Evolutionary conservation across 2,797 vertebrate species (phyloP).

Genomic region (Ciconia nigra): DNA sequence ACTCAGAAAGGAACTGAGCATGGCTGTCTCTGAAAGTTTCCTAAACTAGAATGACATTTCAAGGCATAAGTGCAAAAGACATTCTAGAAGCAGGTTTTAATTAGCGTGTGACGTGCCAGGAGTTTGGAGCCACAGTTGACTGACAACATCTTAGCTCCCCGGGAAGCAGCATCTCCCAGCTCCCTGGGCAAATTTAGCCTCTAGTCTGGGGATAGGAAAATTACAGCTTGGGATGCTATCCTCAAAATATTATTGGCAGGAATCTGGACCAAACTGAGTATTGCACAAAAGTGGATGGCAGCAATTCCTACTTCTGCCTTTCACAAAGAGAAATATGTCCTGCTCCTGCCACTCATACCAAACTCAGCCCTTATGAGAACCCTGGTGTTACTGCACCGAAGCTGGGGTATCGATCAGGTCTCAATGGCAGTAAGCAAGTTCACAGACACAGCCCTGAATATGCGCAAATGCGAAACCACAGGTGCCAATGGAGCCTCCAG

Average conservation of each 20-base stretch:
- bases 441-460: neutral
- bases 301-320: neutral
- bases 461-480: neutral
- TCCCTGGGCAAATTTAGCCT: neutral
- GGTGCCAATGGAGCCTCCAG: neutral
- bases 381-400: rapidly evolving
- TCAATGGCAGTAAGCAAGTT: neutral
- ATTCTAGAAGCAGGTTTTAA: conserved; percentile 22
- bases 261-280: neutral
- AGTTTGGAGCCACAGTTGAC: neutral
- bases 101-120: neutral
- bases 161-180: neutral
- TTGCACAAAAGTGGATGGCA: neutral
- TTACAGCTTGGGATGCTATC: neutral
- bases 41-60: neutral
- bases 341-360: rapidly evolving
- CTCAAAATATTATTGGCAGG: neutral
- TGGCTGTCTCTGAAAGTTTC: neutral
- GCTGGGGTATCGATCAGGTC: neutral
- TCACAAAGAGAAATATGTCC: neutral
- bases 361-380: neutral
- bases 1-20: neutral
- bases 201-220: neutral
- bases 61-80: neutral
- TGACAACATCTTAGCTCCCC: neutral